These are phyloP conservation scores for Erebia aethiops DNA, from an alignment of 2,888 invertebrate species.

Conservation along the genomic window DNA sequence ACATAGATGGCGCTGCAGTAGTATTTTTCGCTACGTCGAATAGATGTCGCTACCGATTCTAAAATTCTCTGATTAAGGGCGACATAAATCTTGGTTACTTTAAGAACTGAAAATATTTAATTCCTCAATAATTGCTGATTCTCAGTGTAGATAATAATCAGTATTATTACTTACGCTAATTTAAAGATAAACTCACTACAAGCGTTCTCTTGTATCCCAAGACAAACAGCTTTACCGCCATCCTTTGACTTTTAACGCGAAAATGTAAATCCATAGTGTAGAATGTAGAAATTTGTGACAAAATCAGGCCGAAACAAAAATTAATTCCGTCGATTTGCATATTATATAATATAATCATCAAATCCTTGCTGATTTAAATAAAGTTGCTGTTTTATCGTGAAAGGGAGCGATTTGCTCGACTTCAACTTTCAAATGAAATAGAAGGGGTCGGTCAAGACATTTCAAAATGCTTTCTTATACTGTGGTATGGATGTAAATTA, in stretches of 20 bases:
- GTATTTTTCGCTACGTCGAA: neutral
- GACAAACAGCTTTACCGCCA: conserved; percentile 22
- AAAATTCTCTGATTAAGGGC: too few species aligned
- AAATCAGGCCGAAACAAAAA: conserved; percentile 49
- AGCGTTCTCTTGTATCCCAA: conserved; percentile 14
- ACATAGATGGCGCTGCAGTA: conserved; percentile 13
- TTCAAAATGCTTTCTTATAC: neutral
- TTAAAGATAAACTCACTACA: neutral
- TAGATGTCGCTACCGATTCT: conserved; percentile 15
- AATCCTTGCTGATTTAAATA: conserved; percentile 73
- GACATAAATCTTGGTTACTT: too few species aligned
- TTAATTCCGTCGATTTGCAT: too few species aligned
- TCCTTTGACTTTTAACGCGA: conserved; percentile 19
- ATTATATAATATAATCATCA: too few species aligned
- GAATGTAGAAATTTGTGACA: conserved; percentile 25
- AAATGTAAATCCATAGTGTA: neutral
- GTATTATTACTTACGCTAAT: neutral
- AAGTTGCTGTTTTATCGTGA: conserved; percentile 65
- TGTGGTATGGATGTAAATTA: too few species aligned
- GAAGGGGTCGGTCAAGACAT: neutral
- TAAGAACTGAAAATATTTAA: too few species aligned
- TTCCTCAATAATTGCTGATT: too few species aligned
- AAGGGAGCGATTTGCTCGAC: conserved; percentile 53
- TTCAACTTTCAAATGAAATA: neutral
- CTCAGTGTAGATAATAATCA: too few species aligned